phyloP scores from a whole-genome alignment of 2,888 invertebrate species.

The Chromoteleia sp. region DNA sequence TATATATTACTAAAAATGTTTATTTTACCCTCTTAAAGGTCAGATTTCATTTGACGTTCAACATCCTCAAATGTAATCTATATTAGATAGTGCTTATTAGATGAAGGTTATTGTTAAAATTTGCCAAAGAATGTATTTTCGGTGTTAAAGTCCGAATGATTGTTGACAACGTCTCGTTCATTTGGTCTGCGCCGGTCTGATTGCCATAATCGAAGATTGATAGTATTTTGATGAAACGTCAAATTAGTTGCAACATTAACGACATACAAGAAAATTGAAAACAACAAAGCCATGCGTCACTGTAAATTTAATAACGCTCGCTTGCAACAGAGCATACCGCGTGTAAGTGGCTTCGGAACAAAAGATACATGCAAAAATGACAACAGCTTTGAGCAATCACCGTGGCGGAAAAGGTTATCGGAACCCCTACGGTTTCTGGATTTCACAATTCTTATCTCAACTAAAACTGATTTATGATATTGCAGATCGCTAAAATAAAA shows the following conservation, averaged over 20 bases:
- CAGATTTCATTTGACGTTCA: too few species aligned
- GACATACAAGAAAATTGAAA: neutral
- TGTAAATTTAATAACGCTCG: conserved; percentile 12
- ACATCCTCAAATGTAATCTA: too few species aligned
- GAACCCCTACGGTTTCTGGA: conserved; percentile 38
- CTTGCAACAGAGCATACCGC: neutral
- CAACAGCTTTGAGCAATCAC: conserved; percentile 25
- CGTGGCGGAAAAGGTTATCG: conserved; percentile 44
- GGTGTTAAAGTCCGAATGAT: too few species aligned
- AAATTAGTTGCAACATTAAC: conserved; percentile 28
- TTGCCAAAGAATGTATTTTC: too few species aligned
- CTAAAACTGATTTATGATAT: neutral
- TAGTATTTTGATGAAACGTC: conserved; percentile 7
- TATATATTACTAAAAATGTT: too few species aligned
- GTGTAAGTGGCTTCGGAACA: conserved; percentile 9
- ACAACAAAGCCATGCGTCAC: conserved; percentile 16
- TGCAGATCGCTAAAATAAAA: neutral
- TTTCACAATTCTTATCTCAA: conserved; percentile 2
- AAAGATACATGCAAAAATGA: conserved; percentile 36
- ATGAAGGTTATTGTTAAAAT: too few species aligned
- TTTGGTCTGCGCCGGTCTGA: too few species aligned
- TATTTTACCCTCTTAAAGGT: too few species aligned
- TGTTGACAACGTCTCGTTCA: too few species aligned
- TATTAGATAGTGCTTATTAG: too few species aligned
- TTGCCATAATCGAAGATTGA: neutral